These are phyloP conservation scores for Catamblyrhynchus diadema DNA, from an alignment of 2,797 vertebrate species.

Conservation along the genomic window DNA sequence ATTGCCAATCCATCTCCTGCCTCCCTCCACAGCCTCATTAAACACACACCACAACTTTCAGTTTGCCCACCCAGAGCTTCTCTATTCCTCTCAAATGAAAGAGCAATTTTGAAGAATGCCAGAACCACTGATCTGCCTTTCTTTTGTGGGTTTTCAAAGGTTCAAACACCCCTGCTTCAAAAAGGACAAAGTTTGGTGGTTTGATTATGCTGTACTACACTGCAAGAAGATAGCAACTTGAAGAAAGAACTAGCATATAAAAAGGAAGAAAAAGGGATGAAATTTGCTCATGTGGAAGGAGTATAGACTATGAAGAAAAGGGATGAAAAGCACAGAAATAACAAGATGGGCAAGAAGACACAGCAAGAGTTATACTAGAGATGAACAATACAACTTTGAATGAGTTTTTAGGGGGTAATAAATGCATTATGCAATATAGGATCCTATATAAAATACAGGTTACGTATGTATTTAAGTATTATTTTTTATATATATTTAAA, in stretches of 20 bases:
- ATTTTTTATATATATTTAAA: background rate
- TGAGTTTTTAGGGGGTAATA: background rate
- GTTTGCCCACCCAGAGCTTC: slow-evolving; percentile 44
- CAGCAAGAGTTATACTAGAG: background rate
- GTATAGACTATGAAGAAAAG: background rate
- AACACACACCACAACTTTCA: background rate
- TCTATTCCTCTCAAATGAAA: slow-evolving; percentile 48
- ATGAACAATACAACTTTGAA: background rate
- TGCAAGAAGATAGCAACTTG: background rate
- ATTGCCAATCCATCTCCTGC: background rate
- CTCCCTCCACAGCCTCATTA: slow-evolving; percentile 24
- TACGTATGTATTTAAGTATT: background rate
- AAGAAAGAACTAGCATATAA: background rate
- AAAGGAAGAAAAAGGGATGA: slow-evolving; percentile 5
- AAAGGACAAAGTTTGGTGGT: slow-evolving; percentile 19
- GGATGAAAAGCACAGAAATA: slow-evolving; percentile 32
- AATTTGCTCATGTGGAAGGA: background rate
- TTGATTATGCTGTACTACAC: slow-evolving; percentile 12
- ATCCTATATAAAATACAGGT: background rate
- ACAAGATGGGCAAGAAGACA: background rate
- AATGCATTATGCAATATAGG: background rate
- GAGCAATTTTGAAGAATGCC: slow-evolving; percentile 41
- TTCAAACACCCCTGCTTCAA: slow-evolving; percentile 33
- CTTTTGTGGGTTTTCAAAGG: slow-evolving; percentile 37
- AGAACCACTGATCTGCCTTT: slow-evolving; percentile 32